Base-by-base conservation (phyloP, 2,888 invertebrate species). In the Coenonympha glycerion region DNA sequence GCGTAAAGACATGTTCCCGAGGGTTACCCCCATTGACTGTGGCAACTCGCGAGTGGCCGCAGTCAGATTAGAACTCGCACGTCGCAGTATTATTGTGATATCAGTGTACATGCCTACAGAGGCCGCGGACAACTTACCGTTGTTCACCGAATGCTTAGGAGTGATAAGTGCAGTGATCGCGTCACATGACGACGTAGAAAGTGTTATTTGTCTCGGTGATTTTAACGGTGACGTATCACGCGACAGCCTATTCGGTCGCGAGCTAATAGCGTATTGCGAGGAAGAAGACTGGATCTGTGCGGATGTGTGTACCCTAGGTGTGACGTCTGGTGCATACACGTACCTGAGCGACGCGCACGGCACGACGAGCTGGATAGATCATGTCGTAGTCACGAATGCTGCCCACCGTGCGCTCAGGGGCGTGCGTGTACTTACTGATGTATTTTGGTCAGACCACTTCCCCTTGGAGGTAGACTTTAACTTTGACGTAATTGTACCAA, bases 281-380 rank as follows among this genome's bases (percentile, higher is more conserved):
- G 37, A 37, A 37, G 21, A 37, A 21, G 19, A 37, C n/a, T 37
- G 37, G 37, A 19, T 11, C 19, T 37, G 37, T 19, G 37, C 21
- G 15, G 31, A 33, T 33, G 31, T 33, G 2, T 5, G 8, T 16
- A 33, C 16, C 2, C 31, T 33, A 15, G 31, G 31, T 9, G 15
- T 15, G 15, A n/a, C 13, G 13, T 33, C 31, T 8, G 31, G 15
- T 5, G 5, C 31, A 33, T 33, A 15, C 16, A 15, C 31, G 13
- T 33, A 15, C 16, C 15, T 33, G 6, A 33, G 31, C 8, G 31
- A 33, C 15, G 13, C 31, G 9, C 31, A 33, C 6, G 31, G 31
- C 15, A 33, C 31, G 13, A 33, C 31, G 8, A 33, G 16, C 6
- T 33, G 31, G 31, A 13, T 33, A 6, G 31, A 33, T 9, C 31